These are phyloP conservation scores for Montipora foliosa DNA, from an alignment of 64 coral and sea anemone genomes.

Conservation along the genomic window DNA sequence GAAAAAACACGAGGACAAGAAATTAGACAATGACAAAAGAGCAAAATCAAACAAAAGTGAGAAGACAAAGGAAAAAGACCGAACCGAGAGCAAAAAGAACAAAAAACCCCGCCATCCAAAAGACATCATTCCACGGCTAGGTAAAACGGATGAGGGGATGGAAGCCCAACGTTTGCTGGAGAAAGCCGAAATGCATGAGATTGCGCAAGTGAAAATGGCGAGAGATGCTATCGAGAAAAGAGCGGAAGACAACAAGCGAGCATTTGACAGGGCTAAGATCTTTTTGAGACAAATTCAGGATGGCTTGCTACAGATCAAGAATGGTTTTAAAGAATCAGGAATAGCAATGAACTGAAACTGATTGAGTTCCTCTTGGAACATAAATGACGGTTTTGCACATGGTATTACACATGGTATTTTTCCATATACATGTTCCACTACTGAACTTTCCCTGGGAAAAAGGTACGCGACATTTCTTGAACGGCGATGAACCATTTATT, in stretches of 20 bases:
- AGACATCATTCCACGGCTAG: background rate
- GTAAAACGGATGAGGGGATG: background rate
- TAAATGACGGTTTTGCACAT: too few relatives aligned
- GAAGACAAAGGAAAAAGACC: background rate
- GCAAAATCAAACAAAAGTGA: background rate
- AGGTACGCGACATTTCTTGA: too few relatives aligned
- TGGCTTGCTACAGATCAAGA: background rate
- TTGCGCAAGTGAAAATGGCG: background rate
- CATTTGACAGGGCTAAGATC: background rate
- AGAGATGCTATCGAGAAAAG: constrained; percentile 28
- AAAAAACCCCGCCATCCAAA: background rate
- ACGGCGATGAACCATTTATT: too few relatives aligned
- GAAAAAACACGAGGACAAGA: background rate
- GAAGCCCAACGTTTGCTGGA: background rate
- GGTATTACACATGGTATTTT: too few relatives aligned
- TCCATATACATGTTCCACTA: too few relatives aligned
- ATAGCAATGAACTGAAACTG: background rate
- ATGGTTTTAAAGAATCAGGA: background rate
- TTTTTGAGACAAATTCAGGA: constrained; percentile 4
- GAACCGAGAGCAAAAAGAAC: background rate
- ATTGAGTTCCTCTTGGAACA: background rate
- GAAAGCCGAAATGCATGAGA: background rate
- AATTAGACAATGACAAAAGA: background rate
- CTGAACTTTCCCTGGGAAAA: too few relatives aligned
- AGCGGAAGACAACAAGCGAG: constrained; percentile 7